Evolutionary conservation across 2,113 vertebrate genomes (phyloP), one percentile per base, ranked within the genome.

Genomic region (Ascaphus truei): DNA sequence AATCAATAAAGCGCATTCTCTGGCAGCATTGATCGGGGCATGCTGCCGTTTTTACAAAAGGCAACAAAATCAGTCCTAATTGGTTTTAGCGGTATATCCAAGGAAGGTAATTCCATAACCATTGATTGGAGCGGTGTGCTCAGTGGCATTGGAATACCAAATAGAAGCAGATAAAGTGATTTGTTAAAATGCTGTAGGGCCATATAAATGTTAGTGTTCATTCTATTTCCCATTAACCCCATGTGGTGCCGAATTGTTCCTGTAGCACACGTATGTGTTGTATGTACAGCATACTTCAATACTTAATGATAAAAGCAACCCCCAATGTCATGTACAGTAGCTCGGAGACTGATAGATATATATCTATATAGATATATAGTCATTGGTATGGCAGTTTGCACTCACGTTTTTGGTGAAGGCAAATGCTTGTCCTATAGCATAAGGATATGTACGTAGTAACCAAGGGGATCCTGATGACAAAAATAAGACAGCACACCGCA

Each of bases 51-150:
- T 87, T 91, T 83, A 79, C 83, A 86, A 89, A 90, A 83, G 85
- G 85, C 86, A 85, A 84, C 89, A 85, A 90, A 88, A 96, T 98
- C 94, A 93, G 95, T 96, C 90, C 88, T 89, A 87, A 89, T 90
- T 89, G 81, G 82, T 78, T 92, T 86, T 84, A 86, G 81, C 86
- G 86, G 88, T 91, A 90, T 96, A 92, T 91, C 94, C 90, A 92
- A 93, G 90, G 86, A 89, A 89, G 80, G 84, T 94, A 93, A 93
- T 95, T 95, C 87, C 91, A 87, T 95, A 95, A 92, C 84, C 89
- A 96, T 96, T 91, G 94, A 98, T 96, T 89, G 74, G 76, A 73
- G 75, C 79, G 66, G 83, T 75, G 59, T 83, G 83, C 76, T 90
- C 85, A 88, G 86, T 91, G 85, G 81, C 80, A 88, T 84, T 87